These are phyloP conservation scores for Acanthurus leucopareius DNA, from an alignment of 2,797 vertebrate genomes.

Conservation along the genomic window DNA sequence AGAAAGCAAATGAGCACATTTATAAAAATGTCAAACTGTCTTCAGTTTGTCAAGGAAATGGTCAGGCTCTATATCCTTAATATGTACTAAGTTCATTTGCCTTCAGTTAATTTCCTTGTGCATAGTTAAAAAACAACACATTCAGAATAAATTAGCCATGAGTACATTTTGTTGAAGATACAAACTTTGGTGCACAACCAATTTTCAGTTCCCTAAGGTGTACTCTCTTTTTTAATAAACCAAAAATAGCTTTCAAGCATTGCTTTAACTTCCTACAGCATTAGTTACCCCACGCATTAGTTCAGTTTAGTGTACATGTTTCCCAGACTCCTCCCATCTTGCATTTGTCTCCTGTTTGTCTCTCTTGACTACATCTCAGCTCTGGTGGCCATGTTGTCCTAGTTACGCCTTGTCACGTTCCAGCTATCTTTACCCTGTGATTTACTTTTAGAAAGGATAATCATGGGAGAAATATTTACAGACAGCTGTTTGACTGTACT, in stretches of 20 bases:
- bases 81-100: slow-evolving; percentile 32
- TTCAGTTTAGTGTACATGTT: slow-evolving; percentile 10
- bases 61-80: slow-evolving; percentile 29
- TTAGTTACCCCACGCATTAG: neutral
- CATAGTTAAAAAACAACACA: slow-evolving; percentile 37
- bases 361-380: slow-evolving; percentile 54
- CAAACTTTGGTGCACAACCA: slow-evolving; percentile 24
- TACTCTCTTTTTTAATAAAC: slow-evolving; percentile 1
- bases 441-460: slow-evolving; percentile 99
- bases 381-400: slow-evolving; percentile 85
- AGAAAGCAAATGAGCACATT: neutral
- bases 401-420: slow-evolving; percentile 94
- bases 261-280: too few relatives aligned
- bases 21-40: neutral
- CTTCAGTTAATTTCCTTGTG: slow-evolving; percentile 29
- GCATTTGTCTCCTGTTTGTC: slow-evolving; percentile 26
- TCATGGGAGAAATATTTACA: slow-evolving; percentile 97
- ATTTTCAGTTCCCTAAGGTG: slow-evolving; percentile 10
- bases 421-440: slow-evolving; percentile 96
- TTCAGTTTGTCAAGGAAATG: neutral
- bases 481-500: slow-evolving; percentile 95
- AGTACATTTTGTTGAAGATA: slow-evolving; percentile 20
- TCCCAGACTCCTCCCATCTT: slow-evolving; percentile 5
- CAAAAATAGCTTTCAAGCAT: neutral
- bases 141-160: slow-evolving; percentile 31